phyloP scores from a whole-genome alignment of 2,113 vertebrate species.

The Rana temporaria region DNA sequence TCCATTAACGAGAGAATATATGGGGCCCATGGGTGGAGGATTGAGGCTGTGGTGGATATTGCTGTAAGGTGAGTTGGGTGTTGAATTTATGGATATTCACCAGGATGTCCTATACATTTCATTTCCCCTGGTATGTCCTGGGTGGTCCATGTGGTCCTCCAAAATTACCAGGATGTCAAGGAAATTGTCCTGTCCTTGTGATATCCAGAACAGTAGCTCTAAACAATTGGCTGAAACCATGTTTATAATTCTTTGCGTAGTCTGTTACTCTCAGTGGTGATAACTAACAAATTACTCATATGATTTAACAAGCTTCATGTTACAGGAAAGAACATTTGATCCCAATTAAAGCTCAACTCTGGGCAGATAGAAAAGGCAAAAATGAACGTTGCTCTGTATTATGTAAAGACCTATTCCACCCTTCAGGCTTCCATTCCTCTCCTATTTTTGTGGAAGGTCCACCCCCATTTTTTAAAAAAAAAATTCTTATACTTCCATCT shows the following conservation, averaged over 20 bases:
- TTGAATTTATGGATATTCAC: slow-evolving; percentile 27
- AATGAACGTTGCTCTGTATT: too few relatives aligned
- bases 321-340: too few relatives aligned
- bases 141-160: slow-evolving; percentile 23
- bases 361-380: too few relatives aligned
- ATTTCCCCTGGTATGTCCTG: slow-evolving; percentile 2
- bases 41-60: background rate
- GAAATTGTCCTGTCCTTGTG: background rate
- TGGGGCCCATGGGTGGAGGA: slow-evolving; percentile 15
- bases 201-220: background rate
- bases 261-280: too few relatives aligned
- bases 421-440: too few relatives aligned
- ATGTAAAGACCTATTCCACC: too few relatives aligned
- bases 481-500: too few relatives aligned
- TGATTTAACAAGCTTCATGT: too few relatives aligned
- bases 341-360: too few relatives aligned
- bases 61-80: slow-evolving; percentile 25
- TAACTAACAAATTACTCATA: too few relatives aligned
- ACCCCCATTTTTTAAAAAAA: too few relatives aligned
- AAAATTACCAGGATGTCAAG: slow-evolving; percentile 1
- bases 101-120: slow-evolving; percentile 12
- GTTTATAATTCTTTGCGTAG: background rate
- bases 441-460: too few relatives aligned
- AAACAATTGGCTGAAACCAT: background rate
- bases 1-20: slow-evolving; percentile 11